Base-by-base conservation (phyloP, 2,888 invertebrate species). In the Zaprionus obscuricornis region DNA sequence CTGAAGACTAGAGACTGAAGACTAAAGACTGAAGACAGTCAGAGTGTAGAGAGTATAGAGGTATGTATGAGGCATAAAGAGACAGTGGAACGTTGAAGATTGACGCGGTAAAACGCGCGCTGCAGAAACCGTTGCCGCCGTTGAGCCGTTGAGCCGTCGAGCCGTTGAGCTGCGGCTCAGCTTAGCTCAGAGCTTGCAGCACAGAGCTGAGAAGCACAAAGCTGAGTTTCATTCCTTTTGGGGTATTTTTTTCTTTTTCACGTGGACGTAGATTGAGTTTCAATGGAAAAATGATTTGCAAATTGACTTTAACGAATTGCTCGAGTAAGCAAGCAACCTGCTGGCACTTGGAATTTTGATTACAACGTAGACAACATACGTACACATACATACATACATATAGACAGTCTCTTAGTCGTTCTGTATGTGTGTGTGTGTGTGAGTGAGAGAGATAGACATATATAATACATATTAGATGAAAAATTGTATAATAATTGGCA, bases 281-380 rank as follows among this genome's bases (percentile, higher is more conserved):
- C 86, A 85, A 84, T 87, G 86, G 86, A 86, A 86, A 87, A 87
- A 86, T 87, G 87, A 86, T 86, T 86, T 86, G 86, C 87, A 86
- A 86, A 86, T 86, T 86, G 86, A 86, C 86, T 87, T 85, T 86
- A 86, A 86, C 86, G 86, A 86, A 87, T 86, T 86, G 87, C 81
- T 71, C 65, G 74, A 71, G 66, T 67, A 65, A 76, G 64, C 69
- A 22, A n/a, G n/a, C 31, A 73, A 74, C 73, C 74, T 73, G 73
- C 74, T 70, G 66, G 51, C 63, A 66, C 64, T 59, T 82, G 82
- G 85, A 84, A 83, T 83, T 83, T 84, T 85, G 85, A 85, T 83
- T 85, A 78, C 76, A 70, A 51, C 72, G 68, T 65, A 66, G 50
- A 58, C 56, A 17, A 22, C 4, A 50, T 0, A 20, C 14, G 42